Conservation (phyloP, 1,140 invertebrate genomes). For the Drosophila melanogaster region Release_6_plus_ISO1_MT NC_004354.4:11598501-11599000, state of each 20-base stretch:
- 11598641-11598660: constrained; percentile 3
- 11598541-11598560: not conserved
- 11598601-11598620: constrained; percentile 5
- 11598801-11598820: no score
- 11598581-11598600: not conserved
- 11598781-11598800: no score
- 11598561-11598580: constrained; percentile 24
- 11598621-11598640: constrained; percentile 27
- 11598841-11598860: no score
- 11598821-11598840: no score
- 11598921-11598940: no score
- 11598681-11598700: constrained; percentile 7
- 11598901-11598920: no score
- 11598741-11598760: constrained; percentile 24
- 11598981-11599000: no score
- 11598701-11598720: not conserved
- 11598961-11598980: no score
- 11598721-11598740: constrained; percentile 39
- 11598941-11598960: no score
- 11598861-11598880: no score
- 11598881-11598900: no score
- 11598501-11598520: not conserved
- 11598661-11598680: constrained; percentile 22
- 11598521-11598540: not conserved
- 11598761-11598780: no score